A percentile compares a stretch with the other conserved stretches of the same genome.
phyloP scores from a whole-genome alignment of 2,113 vertebrate genomes.

The Pungitius pungitius region DNA sequence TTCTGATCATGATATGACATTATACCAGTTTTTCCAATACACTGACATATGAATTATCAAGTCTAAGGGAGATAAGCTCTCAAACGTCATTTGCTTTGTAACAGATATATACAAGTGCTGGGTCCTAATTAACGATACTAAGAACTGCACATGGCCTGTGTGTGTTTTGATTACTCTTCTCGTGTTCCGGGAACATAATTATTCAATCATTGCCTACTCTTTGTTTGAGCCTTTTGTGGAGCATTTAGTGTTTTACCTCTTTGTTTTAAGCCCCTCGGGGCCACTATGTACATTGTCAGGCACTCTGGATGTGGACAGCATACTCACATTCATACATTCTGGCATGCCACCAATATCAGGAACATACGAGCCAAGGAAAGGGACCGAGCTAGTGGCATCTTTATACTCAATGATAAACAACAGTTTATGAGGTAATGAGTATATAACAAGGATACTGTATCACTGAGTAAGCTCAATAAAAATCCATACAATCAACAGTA shows the following conservation, averaged over 20 bases:
- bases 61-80: not conserved
- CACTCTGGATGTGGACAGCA: not conserved
- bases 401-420: constrained; percentile 11
- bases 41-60: not conserved
- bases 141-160: not conserved
- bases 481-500: constrained; percentile 22
- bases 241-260: not conserved
- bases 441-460: constrained; percentile 1
- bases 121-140: not conserved
- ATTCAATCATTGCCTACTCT: not conserved
- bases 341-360: not conserved
- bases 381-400: not conserved
- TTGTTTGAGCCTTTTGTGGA: not conserved
- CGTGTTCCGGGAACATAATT: not conserved
- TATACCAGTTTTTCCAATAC: no score
- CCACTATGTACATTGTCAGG: not conserved
- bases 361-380: not conserved
- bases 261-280: not conserved
- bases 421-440: constrained; percentile 1
- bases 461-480: constrained; percentile 15
- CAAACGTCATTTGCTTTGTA: not conserved
- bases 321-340: constrained; percentile 29
- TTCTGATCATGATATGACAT: no score
- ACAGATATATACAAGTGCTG: not conserved
- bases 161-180: not conserved